These are phyloP conservation scores for Halcyon smyrnensis DNA, from an alignment of 2,797 vertebrate genomes.

Conservation along the genomic window DNA sequence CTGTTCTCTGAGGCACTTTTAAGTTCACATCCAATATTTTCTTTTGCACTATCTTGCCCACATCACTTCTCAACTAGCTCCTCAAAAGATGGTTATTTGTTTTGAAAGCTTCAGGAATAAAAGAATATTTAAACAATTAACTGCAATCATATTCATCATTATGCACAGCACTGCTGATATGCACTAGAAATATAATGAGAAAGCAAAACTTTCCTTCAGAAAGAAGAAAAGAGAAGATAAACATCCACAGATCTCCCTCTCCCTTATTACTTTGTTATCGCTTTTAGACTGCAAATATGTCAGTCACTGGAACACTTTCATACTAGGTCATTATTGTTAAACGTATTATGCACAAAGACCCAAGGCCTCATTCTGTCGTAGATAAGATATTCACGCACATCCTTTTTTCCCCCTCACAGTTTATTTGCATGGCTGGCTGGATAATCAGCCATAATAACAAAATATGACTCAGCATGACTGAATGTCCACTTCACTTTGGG, in stretches of 20 bases:
- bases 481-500: not conserved
- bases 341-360: conserved; percentile 28
- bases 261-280: conserved; percentile 33
- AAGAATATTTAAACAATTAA: conserved; percentile 50
- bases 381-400: conserved; percentile 32
- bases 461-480: conserved; percentile 58
- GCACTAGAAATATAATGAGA: not conserved
- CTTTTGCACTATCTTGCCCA: not conserved
- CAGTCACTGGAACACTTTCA: conserved; percentile 29
- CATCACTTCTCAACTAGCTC: not conserved
- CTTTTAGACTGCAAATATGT: conserved; percentile 18
- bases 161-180: not conserved
- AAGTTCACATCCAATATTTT: not conserved
- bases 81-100: not conserved
- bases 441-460: conserved; percentile 52
- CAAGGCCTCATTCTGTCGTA: conserved; percentile 45
- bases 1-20: not conserved
- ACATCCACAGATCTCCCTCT: not conserved
- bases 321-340: conserved; percentile 28
- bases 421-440: conserved; percentile 38
- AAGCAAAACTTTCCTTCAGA: conserved; percentile 2
- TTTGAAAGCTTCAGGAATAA: conserved; percentile 24
- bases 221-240: conserved; percentile 9
- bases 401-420: not conserved
- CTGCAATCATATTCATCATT: not conserved